Evolutionary conservation across 2,797 vertebrate species (phyloP).

Genomic region (Danio jaintianensis): DNA sequence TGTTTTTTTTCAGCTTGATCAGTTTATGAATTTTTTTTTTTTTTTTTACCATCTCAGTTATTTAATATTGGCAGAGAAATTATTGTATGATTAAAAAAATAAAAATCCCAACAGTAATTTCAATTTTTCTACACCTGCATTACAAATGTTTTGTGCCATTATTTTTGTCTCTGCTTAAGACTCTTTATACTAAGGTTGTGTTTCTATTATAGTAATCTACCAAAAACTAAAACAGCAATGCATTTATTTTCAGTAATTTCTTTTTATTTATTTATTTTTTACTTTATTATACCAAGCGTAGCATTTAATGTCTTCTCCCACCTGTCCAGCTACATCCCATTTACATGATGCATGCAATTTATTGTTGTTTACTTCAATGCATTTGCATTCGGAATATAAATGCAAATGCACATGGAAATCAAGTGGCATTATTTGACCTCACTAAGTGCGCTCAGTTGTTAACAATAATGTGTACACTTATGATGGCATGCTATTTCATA

Average conservation of each 20-base stretch:
- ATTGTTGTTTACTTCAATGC: conserved; percentile 1
- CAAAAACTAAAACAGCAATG: background rate
- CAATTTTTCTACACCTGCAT: background rate
- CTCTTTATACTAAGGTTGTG: background rate
- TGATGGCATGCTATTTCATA: background rate
- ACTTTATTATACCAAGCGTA: background rate
- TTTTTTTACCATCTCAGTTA: background rate
- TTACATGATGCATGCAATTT: background rate
- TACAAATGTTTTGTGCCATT: background rate
- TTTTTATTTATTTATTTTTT: background rate
- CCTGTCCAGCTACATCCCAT: background rate
- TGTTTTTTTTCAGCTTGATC: background rate
- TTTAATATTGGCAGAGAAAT: background rate
- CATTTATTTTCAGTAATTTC: background rate
- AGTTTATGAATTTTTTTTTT: background rate
- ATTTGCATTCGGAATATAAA: conserved; percentile 22
- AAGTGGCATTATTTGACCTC: conserved; percentile 21
- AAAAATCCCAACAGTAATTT: background rate
- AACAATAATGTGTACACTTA: background rate
- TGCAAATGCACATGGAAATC: conserved; percentile 1
- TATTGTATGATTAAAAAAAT: background rate
- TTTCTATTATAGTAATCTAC: background rate
- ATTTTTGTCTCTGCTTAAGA: background rate
- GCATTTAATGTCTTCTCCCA: background rate
- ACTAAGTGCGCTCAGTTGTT: conserved; percentile 1